These are phyloP conservation scores for Clupea harengus DNA, from an alignment of 2,113 vertebrate species.

Conservation along the genomic window DNA sequence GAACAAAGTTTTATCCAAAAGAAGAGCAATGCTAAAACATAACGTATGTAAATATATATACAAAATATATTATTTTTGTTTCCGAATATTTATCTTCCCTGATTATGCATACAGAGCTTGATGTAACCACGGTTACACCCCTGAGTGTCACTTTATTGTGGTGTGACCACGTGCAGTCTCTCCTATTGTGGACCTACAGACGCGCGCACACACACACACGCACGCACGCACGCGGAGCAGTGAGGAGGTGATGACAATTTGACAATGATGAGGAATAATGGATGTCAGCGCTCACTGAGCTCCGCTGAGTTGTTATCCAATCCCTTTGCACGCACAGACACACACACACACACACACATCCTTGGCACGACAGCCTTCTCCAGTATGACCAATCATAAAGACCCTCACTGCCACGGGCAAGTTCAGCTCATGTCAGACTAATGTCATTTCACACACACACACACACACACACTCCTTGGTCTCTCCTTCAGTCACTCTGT, in stretches of 20 bases:
- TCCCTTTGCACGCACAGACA: constrained; percentile 29
- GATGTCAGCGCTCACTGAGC: constrained; percentile 53
- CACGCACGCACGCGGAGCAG: constrained; percentile 37
- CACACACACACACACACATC: constrained; percentile 9
- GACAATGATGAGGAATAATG: constrained; percentile 72
- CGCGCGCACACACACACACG: neutral
- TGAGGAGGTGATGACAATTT: constrained; percentile 69
- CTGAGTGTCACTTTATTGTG: constrained; percentile 76
- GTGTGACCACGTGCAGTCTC: constrained; percentile 69
- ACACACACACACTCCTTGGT: constrained; percentile 13
- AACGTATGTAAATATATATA: neutral
- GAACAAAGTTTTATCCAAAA: constrained; percentile 4
- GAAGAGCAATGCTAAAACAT: neutral
- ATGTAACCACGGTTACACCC: constrained; percentile 69
- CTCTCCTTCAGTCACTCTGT: constrained; percentile 22
- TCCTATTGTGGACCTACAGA: neutral
- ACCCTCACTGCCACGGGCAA: constrained; percentile 52
- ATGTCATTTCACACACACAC: constrained; percentile 46
- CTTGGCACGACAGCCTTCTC: constrained; percentile 55
- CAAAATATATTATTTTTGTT: constrained; percentile 19
- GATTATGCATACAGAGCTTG: constrained; percentile 71
- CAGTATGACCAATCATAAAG: constrained; percentile 59
- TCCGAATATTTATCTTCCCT: constrained; percentile 6
- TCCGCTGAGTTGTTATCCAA: constrained; percentile 1
- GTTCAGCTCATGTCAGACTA: constrained; percentile 52